These are phyloP conservation scores for Diplodus sargus DNA, from an alignment of 2,797 vertebrate species.

Conservation along the genomic window DNA sequence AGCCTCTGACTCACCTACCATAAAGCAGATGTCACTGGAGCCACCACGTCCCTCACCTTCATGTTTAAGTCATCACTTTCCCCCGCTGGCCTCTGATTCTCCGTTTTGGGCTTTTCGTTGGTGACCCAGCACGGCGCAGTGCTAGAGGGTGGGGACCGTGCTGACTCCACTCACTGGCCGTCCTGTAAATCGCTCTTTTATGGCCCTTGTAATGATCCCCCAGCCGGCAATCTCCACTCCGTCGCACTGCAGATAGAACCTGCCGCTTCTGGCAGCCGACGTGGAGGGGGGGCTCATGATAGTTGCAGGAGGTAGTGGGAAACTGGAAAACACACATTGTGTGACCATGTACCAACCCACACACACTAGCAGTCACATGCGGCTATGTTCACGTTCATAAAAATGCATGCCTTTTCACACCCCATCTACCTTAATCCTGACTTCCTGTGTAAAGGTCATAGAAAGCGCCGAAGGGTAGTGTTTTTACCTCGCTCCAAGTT, in stretches of 20 bases:
- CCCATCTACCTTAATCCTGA: slow-evolving; percentile 74
- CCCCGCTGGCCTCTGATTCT: slow-evolving; percentile 67
- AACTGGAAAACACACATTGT: slow-evolving; percentile 62
- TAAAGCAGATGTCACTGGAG: slow-evolving; percentile 56
- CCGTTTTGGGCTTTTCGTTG: slow-evolving; percentile 65
- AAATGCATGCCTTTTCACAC: slow-evolving; percentile 76
- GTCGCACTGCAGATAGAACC: slow-evolving; percentile 87
- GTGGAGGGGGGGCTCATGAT: slow-evolving; percentile 56
- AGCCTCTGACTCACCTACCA: slow-evolving; percentile 21
- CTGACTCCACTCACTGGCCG: slow-evolving; percentile 80
- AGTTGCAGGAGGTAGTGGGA: slow-evolving; percentile 59
- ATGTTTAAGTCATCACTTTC: slow-evolving; percentile 69
- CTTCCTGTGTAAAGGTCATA: slow-evolving; percentile 77
- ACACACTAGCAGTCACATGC: slow-evolving; percentile 32
- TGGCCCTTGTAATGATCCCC: slow-evolving; percentile 85
- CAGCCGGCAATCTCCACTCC: slow-evolving; percentile 79
- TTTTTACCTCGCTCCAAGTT: slow-evolving; percentile 51
- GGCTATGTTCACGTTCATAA: slow-evolving; percentile 62
- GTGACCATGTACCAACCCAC: slow-evolving; percentile 42
- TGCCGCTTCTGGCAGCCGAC: slow-evolving; percentile 66
- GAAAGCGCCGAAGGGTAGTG: slow-evolving; percentile 58
- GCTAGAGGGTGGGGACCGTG: slow-evolving; percentile 67
- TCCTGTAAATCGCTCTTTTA: slow-evolving; percentile 87
- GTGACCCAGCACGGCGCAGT: slow-evolving; percentile 68
- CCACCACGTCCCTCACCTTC: slow-evolving; percentile 59